Evolutionary conservation across 2,888 invertebrate genomes (phyloP), one percentile per base, ranked within the genome.

Genomic region (Mycogona germanica): DNA sequence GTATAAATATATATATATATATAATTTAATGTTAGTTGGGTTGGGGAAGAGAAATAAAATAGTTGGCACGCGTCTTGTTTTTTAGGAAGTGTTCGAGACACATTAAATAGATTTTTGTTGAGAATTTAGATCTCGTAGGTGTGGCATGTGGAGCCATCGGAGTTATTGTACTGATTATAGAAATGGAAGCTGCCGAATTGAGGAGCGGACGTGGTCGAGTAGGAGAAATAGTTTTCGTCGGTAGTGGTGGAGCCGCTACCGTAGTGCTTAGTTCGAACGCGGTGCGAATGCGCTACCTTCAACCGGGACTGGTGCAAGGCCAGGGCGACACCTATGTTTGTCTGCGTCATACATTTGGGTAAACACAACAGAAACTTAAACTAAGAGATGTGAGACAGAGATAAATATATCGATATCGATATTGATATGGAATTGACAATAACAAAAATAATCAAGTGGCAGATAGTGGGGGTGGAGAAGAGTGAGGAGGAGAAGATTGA

Each of bases 341-440:
- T 51, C 51, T 42, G 29, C 25, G 51, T 35, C 21, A 19, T n/a
- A 29, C 19, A 28, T 41, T 37, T 38, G 42, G 42, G 26, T 41
- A 51, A 51, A 42, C 51, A 51, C 51, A 51, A 51, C 51, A 51
- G 51, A 51, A 51, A 49, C 49, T 49, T 49, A 49, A 47, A 49
- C 49, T 49, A 49, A 49, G 49, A 49, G 26, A 49, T 35, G 35
- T 47, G 32, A 17, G n/a, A 47, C 32, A 47, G 17, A 29, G 19
- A 47, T 47, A 17, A 30, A 47, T 41, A 41, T 41, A 21, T 41
- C 7, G 7, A 21, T 19, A 21, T 41, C 17, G 7, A 9, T 41
- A 12, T 21, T 12, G 17, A 41, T 41, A 41, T 32, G n/a, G 9
- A n/a, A 40, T 6, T 40, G 14, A 40, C 40, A 40, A 21, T 19